Conservation (phyloP, 2,797 vertebrate genomes). For the Poeciliopsis infans region DNA sequence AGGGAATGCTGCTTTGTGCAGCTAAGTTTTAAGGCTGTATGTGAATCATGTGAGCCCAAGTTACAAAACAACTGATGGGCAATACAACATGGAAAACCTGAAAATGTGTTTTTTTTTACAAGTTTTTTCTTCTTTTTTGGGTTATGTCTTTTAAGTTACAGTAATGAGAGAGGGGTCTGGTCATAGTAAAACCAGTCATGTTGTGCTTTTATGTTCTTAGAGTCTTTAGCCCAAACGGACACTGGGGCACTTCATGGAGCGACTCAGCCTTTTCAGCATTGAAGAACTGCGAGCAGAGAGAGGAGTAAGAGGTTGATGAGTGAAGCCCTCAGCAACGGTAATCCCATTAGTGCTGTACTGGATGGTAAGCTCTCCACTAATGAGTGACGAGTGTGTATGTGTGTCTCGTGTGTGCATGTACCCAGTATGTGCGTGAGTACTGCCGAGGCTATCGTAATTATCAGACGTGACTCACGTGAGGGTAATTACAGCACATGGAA, state of each 20-base stretch:
- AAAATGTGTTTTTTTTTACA: not conserved
- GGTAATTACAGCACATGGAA: constrained; percentile 70
- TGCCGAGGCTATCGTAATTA: constrained; percentile 61
- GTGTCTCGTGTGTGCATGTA: constrained; percentile 25
- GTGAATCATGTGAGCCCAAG: not conserved
- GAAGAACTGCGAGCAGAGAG: constrained; percentile 47
- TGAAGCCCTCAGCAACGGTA: constrained; percentile 67
- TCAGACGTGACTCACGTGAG: constrained; percentile 69
- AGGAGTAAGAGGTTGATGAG: constrained; percentile 61
- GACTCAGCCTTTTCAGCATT: constrained; percentile 8
- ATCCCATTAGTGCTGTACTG: constrained; percentile 70
- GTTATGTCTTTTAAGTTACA: not conserved
- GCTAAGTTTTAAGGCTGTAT: not conserved
- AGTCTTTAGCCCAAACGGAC: not conserved
- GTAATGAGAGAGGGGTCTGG: not conserved
- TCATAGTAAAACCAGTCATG: not conserved
- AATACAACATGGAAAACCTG: not conserved
- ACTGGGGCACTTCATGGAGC: not conserved
- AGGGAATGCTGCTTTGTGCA: not conserved
- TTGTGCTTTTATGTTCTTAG: not conserved
- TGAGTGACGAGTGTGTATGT: constrained; percentile 56
- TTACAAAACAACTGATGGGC: not conserved
- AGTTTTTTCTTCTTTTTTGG: not conserved
- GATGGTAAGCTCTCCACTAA: constrained; percentile 63
- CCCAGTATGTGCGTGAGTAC: constrained; percentile 1